phyloP scores from a whole-genome alignment of 2,113 vertebrate species.

The Podarcis muralis region DNA sequence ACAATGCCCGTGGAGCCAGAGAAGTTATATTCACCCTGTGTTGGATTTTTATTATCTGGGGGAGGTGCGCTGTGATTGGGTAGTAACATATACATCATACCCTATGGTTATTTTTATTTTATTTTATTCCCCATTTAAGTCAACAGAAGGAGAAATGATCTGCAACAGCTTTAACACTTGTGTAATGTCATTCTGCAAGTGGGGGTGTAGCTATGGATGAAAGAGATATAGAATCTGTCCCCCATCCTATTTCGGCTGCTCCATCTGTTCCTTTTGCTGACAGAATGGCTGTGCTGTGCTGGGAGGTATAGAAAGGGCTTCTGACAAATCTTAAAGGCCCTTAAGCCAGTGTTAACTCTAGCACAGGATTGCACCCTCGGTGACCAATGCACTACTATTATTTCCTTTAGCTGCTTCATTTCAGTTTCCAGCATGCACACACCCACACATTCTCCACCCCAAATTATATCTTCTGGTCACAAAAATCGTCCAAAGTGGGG shows the following conservation, averaged over 20 bases:
- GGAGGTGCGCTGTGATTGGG: too few relatives aligned
- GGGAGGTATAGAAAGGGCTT: too few relatives aligned
- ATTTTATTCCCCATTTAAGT: not conserved
- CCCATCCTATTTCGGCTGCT: too few relatives aligned
- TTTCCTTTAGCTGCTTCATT: not conserved
- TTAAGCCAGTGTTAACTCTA: not conserved
- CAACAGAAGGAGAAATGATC: not conserved
- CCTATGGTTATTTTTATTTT: not conserved
- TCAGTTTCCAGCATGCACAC: not conserved
- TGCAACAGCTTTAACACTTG: not conserved
- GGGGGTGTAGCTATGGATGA: not conserved
- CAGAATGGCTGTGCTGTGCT: too few relatives aligned
- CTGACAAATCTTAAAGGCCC: not conserved
- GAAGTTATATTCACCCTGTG: not conserved
- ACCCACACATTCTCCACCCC: not conserved
- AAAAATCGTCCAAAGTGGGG: not conserved
- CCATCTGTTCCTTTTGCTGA: too few relatives aligned
- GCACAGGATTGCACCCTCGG: not conserved
- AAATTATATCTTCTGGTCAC: too few relatives aligned
- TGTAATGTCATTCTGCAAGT: not conserved
- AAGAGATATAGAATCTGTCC: not conserved
- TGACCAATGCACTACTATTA: not conserved
- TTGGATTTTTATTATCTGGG: not conserved
- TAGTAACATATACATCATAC: too few relatives aligned
- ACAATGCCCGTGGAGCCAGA: not conserved